These are phyloP conservation scores for Proteles cristata DNA, from an alignment of 2,113 vertebrate genomes.

Conservation along the genomic window DNA sequence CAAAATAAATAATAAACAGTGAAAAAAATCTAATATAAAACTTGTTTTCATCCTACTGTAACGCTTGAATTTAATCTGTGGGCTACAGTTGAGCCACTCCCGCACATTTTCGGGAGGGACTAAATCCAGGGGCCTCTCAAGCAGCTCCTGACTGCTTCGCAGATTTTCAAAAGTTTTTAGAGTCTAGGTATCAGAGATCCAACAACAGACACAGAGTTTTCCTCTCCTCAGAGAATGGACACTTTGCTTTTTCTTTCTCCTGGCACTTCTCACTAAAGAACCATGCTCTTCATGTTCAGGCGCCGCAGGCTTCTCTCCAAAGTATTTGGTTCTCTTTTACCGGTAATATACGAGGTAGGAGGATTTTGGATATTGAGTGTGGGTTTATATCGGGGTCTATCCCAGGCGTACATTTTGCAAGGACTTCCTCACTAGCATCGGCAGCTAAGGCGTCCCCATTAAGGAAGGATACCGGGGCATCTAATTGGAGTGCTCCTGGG, in stretches of 20 bases:
- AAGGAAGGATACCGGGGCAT: background rate
- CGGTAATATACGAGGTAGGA: background rate
- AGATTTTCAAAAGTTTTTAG: conserved; percentile 55
- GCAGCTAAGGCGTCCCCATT: conserved; percentile 25
- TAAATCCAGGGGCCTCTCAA: conserved; percentile 9
- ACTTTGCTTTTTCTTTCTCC: conserved; percentile 51
- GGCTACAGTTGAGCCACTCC: background rate
- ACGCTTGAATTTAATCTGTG: conserved; percentile 27
- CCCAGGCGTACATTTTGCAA: conserved; percentile 42
- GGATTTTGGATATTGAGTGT: conserved; percentile 43
- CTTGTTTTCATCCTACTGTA: conserved; percentile 43
- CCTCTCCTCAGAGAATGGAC: conserved; percentile 55
- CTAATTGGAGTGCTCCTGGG: background rate
- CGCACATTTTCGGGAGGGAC: conserved; percentile 48
- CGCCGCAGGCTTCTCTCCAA: background rate
- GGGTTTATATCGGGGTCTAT: conserved; percentile 40
- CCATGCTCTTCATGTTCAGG: conserved; percentile 61
- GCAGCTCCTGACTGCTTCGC: conserved; percentile 23
- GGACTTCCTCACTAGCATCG: background rate
- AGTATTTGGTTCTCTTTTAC: conserved; percentile 61
- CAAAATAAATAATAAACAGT: too few species aligned
- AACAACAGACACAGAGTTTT: conserved; percentile 45
- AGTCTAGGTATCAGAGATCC: conserved; percentile 34
- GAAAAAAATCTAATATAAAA: conserved; percentile 11
- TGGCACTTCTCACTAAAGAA: conserved; percentile 32